phyloP scores from a whole-genome alignment of 2,888 invertebrate genomes.

The Azorinus chamasolen region DNA sequence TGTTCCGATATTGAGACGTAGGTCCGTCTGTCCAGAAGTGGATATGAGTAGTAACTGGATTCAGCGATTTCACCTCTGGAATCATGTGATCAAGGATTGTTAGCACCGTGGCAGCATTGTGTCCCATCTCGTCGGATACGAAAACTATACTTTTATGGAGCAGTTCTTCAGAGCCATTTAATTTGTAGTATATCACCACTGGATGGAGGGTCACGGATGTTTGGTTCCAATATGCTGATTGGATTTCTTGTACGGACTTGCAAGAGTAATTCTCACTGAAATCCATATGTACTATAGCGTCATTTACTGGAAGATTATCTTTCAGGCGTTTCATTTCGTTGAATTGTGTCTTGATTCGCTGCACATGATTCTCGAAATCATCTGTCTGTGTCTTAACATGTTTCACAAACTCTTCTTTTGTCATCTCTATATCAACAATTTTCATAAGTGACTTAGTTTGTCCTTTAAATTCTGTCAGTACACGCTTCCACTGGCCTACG shows the following conservation, averaged over 20 bases:
- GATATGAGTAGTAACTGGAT: background rate
- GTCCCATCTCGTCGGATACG: too few relatives aligned
- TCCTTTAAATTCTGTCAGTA: constrained; percentile 19
- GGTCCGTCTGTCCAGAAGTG: constrained; percentile 33
- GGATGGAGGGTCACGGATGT: constrained; percentile 15
- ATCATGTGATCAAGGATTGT: constrained; percentile 17
- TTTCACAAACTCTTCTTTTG: constrained; percentile 12
- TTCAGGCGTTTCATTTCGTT: constrained; percentile 13
- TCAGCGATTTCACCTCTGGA: constrained; percentile 8
- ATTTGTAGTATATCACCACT: constrained; percentile 16
- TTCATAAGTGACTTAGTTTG: constrained; percentile 24
- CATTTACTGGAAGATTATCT: constrained; percentile 15
- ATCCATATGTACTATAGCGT: constrained; percentile 50
- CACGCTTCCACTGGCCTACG: constrained; percentile 28
- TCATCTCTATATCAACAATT: constrained; percentile 17
- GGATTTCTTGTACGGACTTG: too few relatives aligned
- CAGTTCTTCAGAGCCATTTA: background rate
- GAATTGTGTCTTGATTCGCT: constrained; percentile 20
- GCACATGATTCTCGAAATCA: constrained; percentile 7
- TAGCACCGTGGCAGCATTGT: constrained; percentile 13
- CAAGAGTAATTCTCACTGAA: constrained; percentile 35
- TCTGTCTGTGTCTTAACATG: constrained; percentile 7
- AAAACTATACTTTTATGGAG: constrained; percentile 18
- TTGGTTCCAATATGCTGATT: constrained; percentile 26
- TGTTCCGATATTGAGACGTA: constrained; percentile 35